Evolutionary conservation across 2,113 vertebrate species (phyloP), one percentile per base, ranked within the genome.

Genomic region (Candoia aspera): DNA sequence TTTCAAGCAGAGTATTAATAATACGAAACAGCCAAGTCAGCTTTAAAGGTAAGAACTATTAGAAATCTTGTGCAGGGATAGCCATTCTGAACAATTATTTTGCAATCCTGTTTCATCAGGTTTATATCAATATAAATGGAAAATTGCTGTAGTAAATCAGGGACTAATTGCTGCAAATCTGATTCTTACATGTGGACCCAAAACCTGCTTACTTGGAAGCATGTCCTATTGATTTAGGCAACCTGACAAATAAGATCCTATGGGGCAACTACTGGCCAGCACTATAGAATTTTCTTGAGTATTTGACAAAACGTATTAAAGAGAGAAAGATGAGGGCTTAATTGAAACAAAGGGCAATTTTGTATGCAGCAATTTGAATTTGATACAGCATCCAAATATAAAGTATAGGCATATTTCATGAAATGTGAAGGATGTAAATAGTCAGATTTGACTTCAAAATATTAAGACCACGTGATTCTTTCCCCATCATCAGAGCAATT

Each of bases 71-170:
- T 29, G 58, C 17, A 83, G 64, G 49, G 55, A 88, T 57, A 83
- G 64, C 54, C 53, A 59, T 88, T 92, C 23, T 88, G 62, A 55
- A 59, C 91, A 91, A 91, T 91, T 79, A 91, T 87, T 91, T 91
- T 59, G 73, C 86, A 91, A 73, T 87, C 86, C 53, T 55, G 37
- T 87, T 73, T 73, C n/a, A 91, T 79, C 85, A 91, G 53, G 64
- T 91, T 91, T 87, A 87, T 88, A 87, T 42, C 62, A 87, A 33
- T 79, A 46, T 88, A 87, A 87, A 79, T 91, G 86, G 62, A 79
- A 91, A 88, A 79, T 2, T 79, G 62, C 85, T 79, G 62, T 91
- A 88, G 62, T 86, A 86, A 91, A 91, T 91, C 90, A 91, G 85
- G 84, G 23, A 53, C 90, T 91, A 79, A 91, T 91, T 87, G 62